Percentiles rank a stretch among this genome's conserved stretches.
phyloP scores from a whole-genome alignment of 2,113 vertebrate genomes.

The Sciurus niger region DNA sequence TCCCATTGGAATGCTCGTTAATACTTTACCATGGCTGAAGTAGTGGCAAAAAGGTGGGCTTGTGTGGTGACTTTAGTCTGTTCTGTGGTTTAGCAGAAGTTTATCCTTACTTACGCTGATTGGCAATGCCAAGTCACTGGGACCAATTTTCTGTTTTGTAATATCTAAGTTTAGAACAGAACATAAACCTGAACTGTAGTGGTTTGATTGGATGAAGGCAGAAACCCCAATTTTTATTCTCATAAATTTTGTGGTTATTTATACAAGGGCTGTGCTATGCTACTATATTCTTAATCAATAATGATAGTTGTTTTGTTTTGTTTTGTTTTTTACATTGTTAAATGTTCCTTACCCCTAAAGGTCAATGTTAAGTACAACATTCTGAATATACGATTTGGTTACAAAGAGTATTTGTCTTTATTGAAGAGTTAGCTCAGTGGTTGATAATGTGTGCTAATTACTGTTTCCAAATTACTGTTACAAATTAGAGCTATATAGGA shows the following conservation, averaged over 20 bases:
- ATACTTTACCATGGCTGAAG: background rate
- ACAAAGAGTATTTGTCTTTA: slow-evolving; percentile 86
- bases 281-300: slow-evolving; percentile 83
- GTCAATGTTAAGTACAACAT: slow-evolving; percentile 88
- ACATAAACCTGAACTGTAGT: slow-evolving; percentile 84
- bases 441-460: slow-evolving; percentile 77
- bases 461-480: slow-evolving; percentile 70
- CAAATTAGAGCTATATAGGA: slow-evolving; percentile 15
- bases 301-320: slow-evolving; percentile 45
- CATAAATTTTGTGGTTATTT: slow-evolving; percentile 78
- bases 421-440: slow-evolving; percentile 85
- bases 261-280: slow-evolving; percentile 88
- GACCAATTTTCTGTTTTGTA: slow-evolving; percentile 88
- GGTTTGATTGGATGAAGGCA: slow-evolving; percentile 83
- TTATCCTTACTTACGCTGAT: slow-evolving; percentile 68
- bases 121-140: slow-evolving; percentile 87
- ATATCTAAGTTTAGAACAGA: slow-evolving; percentile 85
- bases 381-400: slow-evolving; percentile 88
- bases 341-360: slow-evolving; percentile 85
- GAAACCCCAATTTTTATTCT: slow-evolving; percentile 77
- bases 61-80: slow-evolving; percentile 79
- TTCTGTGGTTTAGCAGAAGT: slow-evolving; percentile 48
- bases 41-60: slow-evolving; percentile 63
- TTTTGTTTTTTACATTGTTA: slow-evolving; percentile 80
- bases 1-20: slow-evolving; percentile 70